Percentiles rank a stretch among this genome's conserved stretches.
Conservation (phyloP, 2,113 vertebrate genomes). For the Amblyornis subalaris region DNA sequence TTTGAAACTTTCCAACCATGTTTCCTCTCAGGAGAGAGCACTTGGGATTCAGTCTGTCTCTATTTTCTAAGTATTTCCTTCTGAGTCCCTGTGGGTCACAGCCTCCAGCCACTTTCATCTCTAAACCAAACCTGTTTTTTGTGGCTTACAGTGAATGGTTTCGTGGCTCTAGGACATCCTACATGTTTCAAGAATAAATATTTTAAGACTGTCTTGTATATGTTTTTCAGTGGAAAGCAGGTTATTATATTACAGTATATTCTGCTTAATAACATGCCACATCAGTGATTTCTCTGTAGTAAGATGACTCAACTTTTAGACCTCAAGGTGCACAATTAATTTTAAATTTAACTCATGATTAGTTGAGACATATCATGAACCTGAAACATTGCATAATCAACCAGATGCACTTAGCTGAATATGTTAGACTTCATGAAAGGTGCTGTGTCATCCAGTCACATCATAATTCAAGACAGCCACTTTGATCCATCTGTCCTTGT, state of each 20-base stretch:
- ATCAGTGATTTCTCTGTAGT: not conserved
- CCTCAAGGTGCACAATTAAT: not conserved
- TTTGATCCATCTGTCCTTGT: not conserved
- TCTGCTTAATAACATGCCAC: not conserved
- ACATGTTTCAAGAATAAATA: slow-evolving; percentile 29
- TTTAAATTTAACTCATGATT: slow-evolving; percentile 2
- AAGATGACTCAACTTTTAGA: not conserved
- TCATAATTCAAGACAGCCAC: not conserved
- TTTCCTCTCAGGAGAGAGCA: slow-evolving; percentile 45
- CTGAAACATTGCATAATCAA: not conserved
- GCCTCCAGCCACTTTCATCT: slow-evolving; percentile 40
- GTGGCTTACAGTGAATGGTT: not conserved
- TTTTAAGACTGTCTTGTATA: not conserved
- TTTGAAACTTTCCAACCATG: slow-evolving; percentile 52
- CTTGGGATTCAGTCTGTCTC: slow-evolving; percentile 48
- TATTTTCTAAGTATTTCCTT: slow-evolving; percentile 55
- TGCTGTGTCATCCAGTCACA: not conserved
- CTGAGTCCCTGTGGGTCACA: slow-evolving; percentile 2
- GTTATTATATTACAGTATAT: not conserved
- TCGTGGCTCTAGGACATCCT: slow-evolving; percentile 22
- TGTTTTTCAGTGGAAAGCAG: slow-evolving; percentile 22
- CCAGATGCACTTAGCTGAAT: not conserved
- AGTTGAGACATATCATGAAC: not conserved
- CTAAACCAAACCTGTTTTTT: slow-evolving; percentile 4
- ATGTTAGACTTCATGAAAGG: not conserved